A percentile compares a stretch with the other conserved stretches of the same genome.
phyloP scores from a whole-genome alignment of 2,797 vertebrate genomes.

The Bradypodion ventrale region DNA sequence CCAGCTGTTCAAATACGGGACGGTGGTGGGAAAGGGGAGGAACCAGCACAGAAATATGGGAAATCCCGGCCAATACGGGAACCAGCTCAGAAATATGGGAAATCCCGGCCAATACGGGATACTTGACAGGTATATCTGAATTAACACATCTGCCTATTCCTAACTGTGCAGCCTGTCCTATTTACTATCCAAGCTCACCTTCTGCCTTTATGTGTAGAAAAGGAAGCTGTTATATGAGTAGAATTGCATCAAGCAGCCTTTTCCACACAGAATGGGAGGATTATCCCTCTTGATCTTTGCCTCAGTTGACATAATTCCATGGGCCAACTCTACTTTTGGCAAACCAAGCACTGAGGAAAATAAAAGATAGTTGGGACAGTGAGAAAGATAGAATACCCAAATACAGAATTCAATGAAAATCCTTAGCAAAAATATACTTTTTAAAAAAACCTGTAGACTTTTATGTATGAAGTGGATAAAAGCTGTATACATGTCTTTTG shows the following conservation, averaged over 20 bases:
- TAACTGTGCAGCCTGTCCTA: no score
- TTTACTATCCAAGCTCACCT: no score
- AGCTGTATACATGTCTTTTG: not conserved
- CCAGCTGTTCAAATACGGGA: no score
- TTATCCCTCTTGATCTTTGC: not conserved
- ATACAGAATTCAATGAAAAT: constrained; percentile 45
- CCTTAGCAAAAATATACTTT: not conserved
- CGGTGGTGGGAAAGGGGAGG: no score
- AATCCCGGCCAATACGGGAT: no score
- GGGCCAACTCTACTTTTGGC: not conserved
- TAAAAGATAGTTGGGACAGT: constrained; percentile 22
- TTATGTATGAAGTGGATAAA: not conserved
- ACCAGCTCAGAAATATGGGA: no score
- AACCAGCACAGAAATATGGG: no score
- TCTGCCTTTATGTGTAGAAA: no score
- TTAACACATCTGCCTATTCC: no score
- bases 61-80: no score
- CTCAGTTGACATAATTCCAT: not conserved
- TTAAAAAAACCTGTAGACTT: constrained; percentile 23
- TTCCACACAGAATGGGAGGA: not conserved
- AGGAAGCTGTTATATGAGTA: no score
- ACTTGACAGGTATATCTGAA: no score
- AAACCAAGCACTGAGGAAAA: constrained; percentile 56
- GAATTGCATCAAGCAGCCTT: not conserved
- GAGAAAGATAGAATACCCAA: constrained; percentile 29